Conservation (phyloP, 2,113 vertebrate genomes). For the Anhinga anhinga region DNA sequence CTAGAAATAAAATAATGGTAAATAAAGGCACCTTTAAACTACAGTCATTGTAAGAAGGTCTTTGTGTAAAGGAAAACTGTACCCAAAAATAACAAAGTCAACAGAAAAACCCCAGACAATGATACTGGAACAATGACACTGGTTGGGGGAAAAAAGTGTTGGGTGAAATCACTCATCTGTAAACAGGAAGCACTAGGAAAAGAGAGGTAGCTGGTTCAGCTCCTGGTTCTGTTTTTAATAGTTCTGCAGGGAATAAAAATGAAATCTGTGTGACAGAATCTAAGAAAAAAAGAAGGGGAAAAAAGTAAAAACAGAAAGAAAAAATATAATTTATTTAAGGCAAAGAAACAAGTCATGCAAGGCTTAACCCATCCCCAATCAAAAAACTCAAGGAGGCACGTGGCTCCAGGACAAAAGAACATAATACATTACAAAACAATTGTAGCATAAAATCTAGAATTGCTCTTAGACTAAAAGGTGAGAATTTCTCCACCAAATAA, state of each 20-base stretch:
- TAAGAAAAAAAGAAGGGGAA: neutral
- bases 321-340: neutral
- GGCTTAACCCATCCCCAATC: neutral
- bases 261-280: neutral
- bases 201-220: neutral
- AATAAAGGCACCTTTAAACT: neutral
- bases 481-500: neutral
- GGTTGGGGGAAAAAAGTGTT: accelerated
- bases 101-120: neutral
- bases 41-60: neutral
- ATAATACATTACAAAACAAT: neutral
- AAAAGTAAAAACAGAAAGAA: neutral
- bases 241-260: neutral
- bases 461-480: neutral
- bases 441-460: neutral
- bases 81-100: neutral
- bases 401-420: neutral
- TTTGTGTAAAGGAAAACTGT: neutral
- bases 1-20: conserved; percentile 9
- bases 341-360: neutral
- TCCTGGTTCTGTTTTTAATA: neutral
- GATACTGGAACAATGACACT: neutral
- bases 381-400: neutral
- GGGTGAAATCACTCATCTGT: neutral
- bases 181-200: neutral